Conservation (phyloP, 2,113 vertebrate genomes). For the Anolis carolinensis region DNA sequence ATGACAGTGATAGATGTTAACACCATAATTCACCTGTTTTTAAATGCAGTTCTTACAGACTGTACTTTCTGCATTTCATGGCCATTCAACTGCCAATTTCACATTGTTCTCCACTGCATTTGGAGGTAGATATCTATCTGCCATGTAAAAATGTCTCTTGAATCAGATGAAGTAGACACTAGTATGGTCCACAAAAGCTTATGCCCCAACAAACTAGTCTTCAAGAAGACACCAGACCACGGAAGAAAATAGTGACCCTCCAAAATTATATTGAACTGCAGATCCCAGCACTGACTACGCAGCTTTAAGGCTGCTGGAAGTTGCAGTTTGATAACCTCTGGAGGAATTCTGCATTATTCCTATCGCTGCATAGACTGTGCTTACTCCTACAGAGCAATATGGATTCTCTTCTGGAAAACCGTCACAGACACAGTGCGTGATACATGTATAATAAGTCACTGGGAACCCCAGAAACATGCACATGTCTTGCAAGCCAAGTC, state of each 20-base stretch:
- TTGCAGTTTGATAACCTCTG: too few relatives aligned
- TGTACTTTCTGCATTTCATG: background rate
- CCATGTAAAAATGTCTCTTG: background rate
- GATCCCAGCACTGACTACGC: too few relatives aligned
- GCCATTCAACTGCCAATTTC: background rate
- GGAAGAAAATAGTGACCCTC: too few relatives aligned
- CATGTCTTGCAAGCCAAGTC: too few relatives aligned
- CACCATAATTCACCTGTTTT: too few relatives aligned
- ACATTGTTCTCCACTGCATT: background rate
- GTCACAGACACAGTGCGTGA: background rate
- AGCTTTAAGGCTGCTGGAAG: too few relatives aligned
- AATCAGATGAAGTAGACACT: accelerated
- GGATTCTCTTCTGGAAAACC: background rate
- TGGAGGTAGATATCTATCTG: background rate
- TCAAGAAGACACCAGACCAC: background rate
- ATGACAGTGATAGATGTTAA: background rate
- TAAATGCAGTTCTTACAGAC: background rate
- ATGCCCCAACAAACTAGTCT: background rate
- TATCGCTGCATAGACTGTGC: too few relatives aligned
- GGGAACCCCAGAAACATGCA: background rate
- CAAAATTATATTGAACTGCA: too few relatives aligned
- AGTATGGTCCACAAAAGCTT: background rate
- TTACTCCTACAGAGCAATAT: background rate
- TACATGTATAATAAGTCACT: background rate
- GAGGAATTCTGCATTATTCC: too few relatives aligned